These are phyloP conservation scores for Pterocles gutturalis DNA, from an alignment of 2,113 vertebrate species.

Conservation along the genomic window DNA sequence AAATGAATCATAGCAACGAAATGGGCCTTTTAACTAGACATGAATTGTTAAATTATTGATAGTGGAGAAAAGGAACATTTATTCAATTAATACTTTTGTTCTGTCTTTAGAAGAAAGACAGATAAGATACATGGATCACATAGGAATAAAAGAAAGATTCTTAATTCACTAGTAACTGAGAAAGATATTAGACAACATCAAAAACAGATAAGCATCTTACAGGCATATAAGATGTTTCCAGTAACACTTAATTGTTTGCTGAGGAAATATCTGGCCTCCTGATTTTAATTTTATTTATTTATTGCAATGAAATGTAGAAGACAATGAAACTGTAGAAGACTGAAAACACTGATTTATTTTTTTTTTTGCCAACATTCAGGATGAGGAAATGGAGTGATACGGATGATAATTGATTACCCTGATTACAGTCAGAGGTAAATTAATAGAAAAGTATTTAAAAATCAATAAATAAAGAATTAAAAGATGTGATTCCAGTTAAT, in stretches of 20 bases:
- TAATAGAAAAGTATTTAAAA: slow-evolving; percentile 2
- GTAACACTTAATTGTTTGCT: slow-evolving; percentile 45
- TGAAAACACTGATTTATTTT: background rate
- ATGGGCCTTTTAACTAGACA: slow-evolving; percentile 62
- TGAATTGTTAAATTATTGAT: slow-evolving; percentile 65
- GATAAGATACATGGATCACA: slow-evolving; percentile 36
- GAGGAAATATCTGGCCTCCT: slow-evolving; percentile 30
- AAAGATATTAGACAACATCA: slow-evolving; percentile 20
- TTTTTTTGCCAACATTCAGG: background rate
- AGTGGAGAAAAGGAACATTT: slow-evolving; percentile 49
- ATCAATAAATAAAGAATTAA: slow-evolving; percentile 9
- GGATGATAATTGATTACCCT: background rate
- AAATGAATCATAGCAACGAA: slow-evolving; percentile 63
- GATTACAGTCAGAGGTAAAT: slow-evolving; percentile 43
- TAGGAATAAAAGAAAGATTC: slow-evolving; percentile 13
- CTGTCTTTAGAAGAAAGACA: slow-evolving; percentile 42
- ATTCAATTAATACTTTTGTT: slow-evolving; percentile 58
- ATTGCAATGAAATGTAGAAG: background rate
- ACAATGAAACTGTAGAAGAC: background rate
- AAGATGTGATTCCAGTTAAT: background rate
- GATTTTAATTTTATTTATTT: slow-evolving; percentile 55
- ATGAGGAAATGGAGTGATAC: slow-evolving; percentile 11
- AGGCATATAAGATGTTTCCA: background rate
- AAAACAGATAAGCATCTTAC: slow-evolving; percentile 4
- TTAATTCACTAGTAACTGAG: slow-evolving; percentile 23